Conservation (phyloP, 2,797 vertebrate species). For the Sebastes glaucus region DNA sequence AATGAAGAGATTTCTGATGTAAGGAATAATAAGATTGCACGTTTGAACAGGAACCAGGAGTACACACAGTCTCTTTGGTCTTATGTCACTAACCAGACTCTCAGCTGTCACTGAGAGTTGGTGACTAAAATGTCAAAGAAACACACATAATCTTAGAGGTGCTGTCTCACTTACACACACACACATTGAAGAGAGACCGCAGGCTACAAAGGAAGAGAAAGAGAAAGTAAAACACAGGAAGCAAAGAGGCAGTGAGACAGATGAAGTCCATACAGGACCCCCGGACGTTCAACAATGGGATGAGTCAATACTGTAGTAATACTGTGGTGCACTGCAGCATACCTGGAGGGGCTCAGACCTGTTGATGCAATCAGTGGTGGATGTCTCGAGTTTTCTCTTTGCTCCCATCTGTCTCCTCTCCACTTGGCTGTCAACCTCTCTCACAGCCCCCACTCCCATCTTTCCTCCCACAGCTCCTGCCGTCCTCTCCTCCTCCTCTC, state of each 20-base stretch:
- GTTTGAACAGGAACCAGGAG: slow-evolving; percentile 16
- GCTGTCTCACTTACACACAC: background rate
- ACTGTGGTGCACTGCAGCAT: slow-evolving; percentile 66
- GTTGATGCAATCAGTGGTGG: slow-evolving; percentile 69
- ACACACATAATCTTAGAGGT: background rate
- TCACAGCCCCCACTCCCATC: slow-evolving; percentile 45
- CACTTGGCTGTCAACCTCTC: slow-evolving; percentile 61
- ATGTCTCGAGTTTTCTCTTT: slow-evolving; percentile 62
- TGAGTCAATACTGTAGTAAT: slow-evolving; percentile 63
- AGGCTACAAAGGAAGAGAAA: slow-evolving; percentile 11
- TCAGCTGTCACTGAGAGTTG: slow-evolving; percentile 21
- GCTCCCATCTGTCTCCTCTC: slow-evolving; percentile 67
- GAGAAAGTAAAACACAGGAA: slow-evolving; percentile 26
- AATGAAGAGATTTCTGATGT: slow-evolving; percentile 16
- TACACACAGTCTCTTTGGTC: background rate
- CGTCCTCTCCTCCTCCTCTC: slow-evolving; percentile 24
- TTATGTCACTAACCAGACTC: slow-evolving; percentile 26
- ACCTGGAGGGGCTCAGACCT: slow-evolving; percentile 71
- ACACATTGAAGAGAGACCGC: background rate
- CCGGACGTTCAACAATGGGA: slow-evolving; percentile 35
- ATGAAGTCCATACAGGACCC: slow-evolving; percentile 33
- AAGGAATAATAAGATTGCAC: background rate
- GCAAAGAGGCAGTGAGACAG: slow-evolving; percentile 24
- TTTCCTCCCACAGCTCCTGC: slow-evolving; percentile 68
- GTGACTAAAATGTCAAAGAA: slow-evolving; percentile 41